Evolutionary conservation across 1,140 invertebrate genomes (phyloP).

Genomic region (Achroia grisella): DNA sequence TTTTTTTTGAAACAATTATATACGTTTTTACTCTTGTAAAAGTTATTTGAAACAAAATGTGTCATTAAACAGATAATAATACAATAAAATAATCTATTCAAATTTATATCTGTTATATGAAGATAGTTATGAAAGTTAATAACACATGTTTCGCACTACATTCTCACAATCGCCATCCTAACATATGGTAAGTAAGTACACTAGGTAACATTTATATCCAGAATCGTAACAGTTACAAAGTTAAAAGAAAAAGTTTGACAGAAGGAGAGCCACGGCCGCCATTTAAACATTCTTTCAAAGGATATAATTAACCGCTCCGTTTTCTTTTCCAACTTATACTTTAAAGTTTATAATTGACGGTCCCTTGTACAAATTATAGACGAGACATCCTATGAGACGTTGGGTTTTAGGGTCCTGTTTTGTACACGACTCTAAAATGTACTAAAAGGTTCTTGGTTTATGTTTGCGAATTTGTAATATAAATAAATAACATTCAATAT

Average conservation of each 20-base stretch:
- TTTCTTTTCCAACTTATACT: conserved; percentile 23
- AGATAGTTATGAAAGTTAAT: no score
- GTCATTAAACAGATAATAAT: no score
- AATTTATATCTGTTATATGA: no score
- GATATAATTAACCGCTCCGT: conserved; percentile 28
- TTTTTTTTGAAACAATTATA: no score
- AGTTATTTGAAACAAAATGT: no score
- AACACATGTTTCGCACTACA: no score
- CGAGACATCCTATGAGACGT: conserved; percentile 21
- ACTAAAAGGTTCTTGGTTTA: no score
- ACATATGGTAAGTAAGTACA: neutral
- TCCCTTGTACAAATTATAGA: conserved; percentile 28
- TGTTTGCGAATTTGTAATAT: no score
- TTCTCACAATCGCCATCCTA: neutral
- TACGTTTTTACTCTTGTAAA: no score
- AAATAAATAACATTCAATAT: no score
- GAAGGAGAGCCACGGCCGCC: conserved; percentile 8
- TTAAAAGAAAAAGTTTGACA: conserved; percentile 7
- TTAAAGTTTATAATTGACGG: conserved; percentile 31
- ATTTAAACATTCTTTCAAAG: conserved; percentile 31
- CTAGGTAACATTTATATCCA: conserved; percentile 1
- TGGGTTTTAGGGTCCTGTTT: neutral
- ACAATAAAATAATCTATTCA: no score
- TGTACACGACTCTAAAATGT: neutral
- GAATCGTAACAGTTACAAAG: no score